Evolutionary conservation across 1,140 invertebrate species (phyloP).

Genomic region (Drosophila nasuta): DNA sequence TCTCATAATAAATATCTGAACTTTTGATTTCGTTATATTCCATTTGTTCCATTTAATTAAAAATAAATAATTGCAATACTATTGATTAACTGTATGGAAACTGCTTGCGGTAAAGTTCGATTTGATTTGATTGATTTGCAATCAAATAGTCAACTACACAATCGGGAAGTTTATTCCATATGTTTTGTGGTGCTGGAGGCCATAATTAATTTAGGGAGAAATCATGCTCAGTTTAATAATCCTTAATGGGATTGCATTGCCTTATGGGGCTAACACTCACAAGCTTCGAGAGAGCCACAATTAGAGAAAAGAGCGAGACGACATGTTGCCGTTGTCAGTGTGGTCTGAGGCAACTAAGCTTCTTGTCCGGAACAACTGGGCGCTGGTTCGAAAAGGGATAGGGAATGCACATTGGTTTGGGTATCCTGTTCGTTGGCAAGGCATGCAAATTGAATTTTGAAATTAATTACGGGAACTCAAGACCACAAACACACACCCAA

Average conservation of each 20-base stretch:
- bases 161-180: too few relatives aligned
- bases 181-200: too few relatives aligned
- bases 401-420: not conserved
- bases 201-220: not conserved
- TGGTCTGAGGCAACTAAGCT: not conserved
- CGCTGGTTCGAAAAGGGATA: not conserved
- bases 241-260: slow-evolving; percentile 18
- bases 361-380: not conserved
- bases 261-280: not conserved
- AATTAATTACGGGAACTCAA: slow-evolving; percentile 74
- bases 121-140: too few relatives aligned
- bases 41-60: too few relatives aligned
- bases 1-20: too few relatives aligned
- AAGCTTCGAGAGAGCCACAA: slow-evolving; percentile 25
- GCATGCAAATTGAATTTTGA: slow-evolving; percentile 79
- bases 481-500: slow-evolving; percentile 38
- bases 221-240: slow-evolving; percentile 20
- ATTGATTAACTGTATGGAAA: too few relatives aligned
- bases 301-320: slow-evolving; percentile 29
- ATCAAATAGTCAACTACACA: too few relatives aligned
- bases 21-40: too few relatives aligned
- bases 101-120: too few relatives aligned
- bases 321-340: slow-evolving; percentile 14
- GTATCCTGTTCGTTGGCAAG: slow-evolving; percentile 5
- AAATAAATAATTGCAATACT: too few relatives aligned